Conservation (phyloP, 1,140 invertebrate genomes). For the Scaptodrosophila lebanonensis region DNA sequence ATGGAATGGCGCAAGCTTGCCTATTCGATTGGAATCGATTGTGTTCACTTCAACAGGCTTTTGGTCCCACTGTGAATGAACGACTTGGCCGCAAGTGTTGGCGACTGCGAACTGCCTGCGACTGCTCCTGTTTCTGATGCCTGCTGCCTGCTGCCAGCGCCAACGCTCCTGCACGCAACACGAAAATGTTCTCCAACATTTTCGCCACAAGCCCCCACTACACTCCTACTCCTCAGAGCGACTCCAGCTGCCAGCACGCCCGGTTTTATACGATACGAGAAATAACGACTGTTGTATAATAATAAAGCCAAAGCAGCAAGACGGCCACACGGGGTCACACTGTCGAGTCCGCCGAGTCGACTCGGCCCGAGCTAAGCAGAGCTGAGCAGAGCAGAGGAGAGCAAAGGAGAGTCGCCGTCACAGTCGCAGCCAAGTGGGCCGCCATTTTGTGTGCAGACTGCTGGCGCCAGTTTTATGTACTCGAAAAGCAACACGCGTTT, state of each 20-base stretch:
- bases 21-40: too few species aligned
- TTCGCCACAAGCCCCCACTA: constrained; percentile 21
- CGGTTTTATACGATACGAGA: constrained; percentile 72
- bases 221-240: too few species aligned
- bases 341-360: too few species aligned
- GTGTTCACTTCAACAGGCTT: too few species aligned
- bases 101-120: too few species aligned
- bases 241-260: too few species aligned
- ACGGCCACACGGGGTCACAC: background rate
- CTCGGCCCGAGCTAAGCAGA: too few species aligned
- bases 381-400: background rate
- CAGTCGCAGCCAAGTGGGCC: constrained; percentile 56
- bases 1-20: too few species aligned
- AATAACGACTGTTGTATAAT: constrained; percentile 74
- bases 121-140: too few species aligned
- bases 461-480: constrained; percentile 71
- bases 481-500: constrained; percentile 67
- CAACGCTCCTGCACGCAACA: constrained; percentile 64
- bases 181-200: constrained; percentile 71
- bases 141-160: too few species aligned
- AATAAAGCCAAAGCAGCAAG: constrained; percentile 49
- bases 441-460: constrained; percentile 72
- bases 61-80: too few species aligned
- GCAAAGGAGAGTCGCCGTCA: constrained; percentile 1
- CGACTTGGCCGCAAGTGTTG: too few species aligned